Percentiles rank a stretch among this genome's conserved stretches.
These are phyloP conservation scores for Cygnus buccinator DNA, from an alignment of 2,113 vertebrate genomes.

Conservation along the genomic window DNA sequence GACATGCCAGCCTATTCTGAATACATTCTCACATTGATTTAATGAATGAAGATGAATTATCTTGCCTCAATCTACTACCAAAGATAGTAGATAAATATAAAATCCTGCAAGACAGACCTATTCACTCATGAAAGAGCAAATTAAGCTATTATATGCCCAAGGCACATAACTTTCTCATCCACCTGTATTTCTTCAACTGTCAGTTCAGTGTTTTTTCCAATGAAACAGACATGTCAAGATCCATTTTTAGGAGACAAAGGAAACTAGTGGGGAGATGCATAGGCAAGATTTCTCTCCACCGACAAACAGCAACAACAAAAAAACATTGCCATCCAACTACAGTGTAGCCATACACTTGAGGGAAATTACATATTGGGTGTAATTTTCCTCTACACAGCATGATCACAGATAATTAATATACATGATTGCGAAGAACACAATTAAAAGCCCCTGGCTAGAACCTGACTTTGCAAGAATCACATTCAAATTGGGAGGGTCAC, in stretches of 20 bases:
- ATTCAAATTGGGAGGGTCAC: constrained; percentile 10
- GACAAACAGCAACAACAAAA: not conserved
- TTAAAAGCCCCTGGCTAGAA: not conserved
- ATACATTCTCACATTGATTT: not conserved
- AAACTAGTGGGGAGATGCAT: not conserved
- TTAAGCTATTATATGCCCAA: not conserved
- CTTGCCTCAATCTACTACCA: not conserved
- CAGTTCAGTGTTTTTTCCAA: not conserved
- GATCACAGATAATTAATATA: not conserved
- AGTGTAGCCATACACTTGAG: not conserved
- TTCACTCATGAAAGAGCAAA: not conserved
- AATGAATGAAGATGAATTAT: not conserved
- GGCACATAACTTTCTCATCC: not conserved
- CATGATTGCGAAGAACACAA: not conserved
- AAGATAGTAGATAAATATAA: constrained; percentile 19
- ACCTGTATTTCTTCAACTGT: not conserved
- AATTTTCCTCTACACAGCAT: not conserved
- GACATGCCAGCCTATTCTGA: not conserved
- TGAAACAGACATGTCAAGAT: not conserved
- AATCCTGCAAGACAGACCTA: not conserved
- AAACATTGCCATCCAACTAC: not conserved
- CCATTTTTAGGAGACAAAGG: not conserved
- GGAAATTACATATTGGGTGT: not conserved
- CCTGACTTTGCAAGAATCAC: not conserved
- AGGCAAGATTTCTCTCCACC: not conserved